These are phyloP conservation scores for Tauraco erythrolophus DNA, from an alignment of 2,113 vertebrate genomes.

Conservation along the genomic window DNA sequence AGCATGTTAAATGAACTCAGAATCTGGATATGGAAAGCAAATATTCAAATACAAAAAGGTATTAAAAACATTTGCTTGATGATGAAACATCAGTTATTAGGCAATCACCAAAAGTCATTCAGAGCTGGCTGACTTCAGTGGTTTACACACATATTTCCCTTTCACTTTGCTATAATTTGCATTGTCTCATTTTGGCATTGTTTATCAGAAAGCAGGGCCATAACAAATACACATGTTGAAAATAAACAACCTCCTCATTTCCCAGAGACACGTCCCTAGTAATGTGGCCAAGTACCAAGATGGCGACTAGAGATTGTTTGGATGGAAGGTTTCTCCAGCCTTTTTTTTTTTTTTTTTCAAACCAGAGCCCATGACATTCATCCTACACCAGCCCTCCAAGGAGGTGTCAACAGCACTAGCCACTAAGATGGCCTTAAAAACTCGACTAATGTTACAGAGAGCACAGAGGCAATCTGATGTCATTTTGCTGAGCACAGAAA, in stretches of 20 bases:
- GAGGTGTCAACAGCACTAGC: not conserved
- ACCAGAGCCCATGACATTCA: not conserved
- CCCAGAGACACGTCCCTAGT: not conserved
- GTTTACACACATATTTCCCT: not conserved
- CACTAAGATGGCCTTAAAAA: not conserved
- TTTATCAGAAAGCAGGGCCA: not conserved
- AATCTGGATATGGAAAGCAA: not conserved
- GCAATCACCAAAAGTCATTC: not conserved
- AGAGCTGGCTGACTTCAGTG: not conserved
- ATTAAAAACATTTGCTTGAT: not conserved
- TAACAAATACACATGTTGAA: not conserved
- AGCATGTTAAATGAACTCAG: not conserved
- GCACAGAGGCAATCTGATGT: not conserved
- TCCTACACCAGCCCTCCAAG: not conserved
- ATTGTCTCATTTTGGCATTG: not conserved
- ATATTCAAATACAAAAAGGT: not conserved
- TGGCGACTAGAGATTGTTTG: rapidly evolving
- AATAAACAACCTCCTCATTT: not conserved
- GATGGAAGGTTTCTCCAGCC: not conserved
- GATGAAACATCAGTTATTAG: not conserved
- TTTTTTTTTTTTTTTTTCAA: not conserved
- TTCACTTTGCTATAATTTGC: not conserved
- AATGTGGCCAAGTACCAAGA: not conserved
- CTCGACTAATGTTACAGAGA: not conserved
- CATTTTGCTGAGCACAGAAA: not conserved